These are phyloP conservation scores for Thunnus albacares DNA, from an alignment of 2,797 vertebrate genomes.

Conservation along the genomic window DNA sequence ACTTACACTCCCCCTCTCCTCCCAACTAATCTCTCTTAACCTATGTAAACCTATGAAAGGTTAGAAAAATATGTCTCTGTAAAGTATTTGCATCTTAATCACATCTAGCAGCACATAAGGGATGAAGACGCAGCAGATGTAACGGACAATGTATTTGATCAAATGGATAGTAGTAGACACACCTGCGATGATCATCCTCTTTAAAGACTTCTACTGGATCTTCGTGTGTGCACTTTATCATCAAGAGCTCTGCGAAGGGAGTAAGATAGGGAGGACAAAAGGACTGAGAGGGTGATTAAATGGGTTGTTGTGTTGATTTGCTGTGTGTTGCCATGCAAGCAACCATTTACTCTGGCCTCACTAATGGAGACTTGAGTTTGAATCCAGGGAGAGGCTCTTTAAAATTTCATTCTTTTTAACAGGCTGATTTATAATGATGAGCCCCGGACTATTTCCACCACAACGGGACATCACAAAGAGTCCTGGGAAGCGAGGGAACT, in stretches of 20 bases:
- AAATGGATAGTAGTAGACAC: neutral
- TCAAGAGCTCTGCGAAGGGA: conserved; percentile 17
- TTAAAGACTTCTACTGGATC: conserved; percentile 30
- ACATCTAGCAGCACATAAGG: conserved; percentile 28
- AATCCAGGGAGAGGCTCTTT: conserved; percentile 82
- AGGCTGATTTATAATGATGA: conserved; percentile 86
- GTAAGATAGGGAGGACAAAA: conserved; percentile 49
- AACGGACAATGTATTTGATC: conserved; percentile 2
- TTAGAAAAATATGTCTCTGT: conserved; percentile 53
- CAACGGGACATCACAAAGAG: conserved; percentile 75
- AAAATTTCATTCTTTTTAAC: conserved; percentile 84
- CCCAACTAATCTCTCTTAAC: conserved; percentile 65
- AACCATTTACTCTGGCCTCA: conserved; percentile 76
- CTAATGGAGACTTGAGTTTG: conserved; percentile 83
- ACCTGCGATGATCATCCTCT: conserved; percentile 27
- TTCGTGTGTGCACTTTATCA: conserved; percentile 29
- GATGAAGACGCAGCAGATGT: conserved; percentile 13
- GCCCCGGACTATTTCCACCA: conserved; percentile 65
- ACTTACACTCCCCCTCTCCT: conserved; percentile 56
- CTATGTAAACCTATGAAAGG: conserved; percentile 61
- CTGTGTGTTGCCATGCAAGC: conserved; percentile 70
- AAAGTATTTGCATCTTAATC: conserved; percentile 22
- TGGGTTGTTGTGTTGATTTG: conserved; percentile 77
- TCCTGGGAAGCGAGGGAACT: conserved; percentile 63
- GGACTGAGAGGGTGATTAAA: conserved; percentile 64